A percentile compares a stretch with the other conserved stretches of the same genome.
phyloP scores from a whole-genome alignment of 2,797 vertebrate genomes.

The Urocyon cinereoargenteus region DNA sequence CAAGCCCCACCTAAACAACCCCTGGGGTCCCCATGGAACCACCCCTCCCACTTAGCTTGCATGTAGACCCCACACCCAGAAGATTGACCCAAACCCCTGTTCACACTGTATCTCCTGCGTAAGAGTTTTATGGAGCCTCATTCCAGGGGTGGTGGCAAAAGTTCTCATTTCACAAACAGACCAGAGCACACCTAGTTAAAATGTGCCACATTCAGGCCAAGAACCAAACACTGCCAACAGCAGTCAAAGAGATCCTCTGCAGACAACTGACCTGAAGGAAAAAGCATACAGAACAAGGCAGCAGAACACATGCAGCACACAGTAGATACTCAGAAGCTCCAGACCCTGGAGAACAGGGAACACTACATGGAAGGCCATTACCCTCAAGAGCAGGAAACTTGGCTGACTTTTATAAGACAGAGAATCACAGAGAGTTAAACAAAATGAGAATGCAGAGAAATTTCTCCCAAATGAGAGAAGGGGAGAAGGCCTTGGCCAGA shows the following conservation, averaged over 20 bases:
- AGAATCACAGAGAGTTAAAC: neutral
- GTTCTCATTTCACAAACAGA: neutral
- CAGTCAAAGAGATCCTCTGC: neutral
- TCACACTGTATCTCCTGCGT: neutral
- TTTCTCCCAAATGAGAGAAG: neutral
- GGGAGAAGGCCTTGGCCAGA: neutral
- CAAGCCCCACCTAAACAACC: neutral
- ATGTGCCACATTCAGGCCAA: neutral
- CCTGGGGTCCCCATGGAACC: neutral
- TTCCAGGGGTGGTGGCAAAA: neutral
- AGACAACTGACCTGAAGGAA: neutral
- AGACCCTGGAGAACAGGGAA: neutral
- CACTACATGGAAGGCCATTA: neutral
- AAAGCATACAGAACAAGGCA: neutral
- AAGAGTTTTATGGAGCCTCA: neutral
- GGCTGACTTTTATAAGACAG: neutral
- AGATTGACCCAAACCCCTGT: neutral
- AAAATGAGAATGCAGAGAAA: neutral
- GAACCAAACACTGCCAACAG: neutral
- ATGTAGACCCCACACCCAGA: neutral
- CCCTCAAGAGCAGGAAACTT: neutral
- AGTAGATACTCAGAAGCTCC: neutral
- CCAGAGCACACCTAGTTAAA: neutral
- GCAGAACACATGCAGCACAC: neutral
- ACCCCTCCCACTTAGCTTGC: neutral